Evolutionary conservation across 35 echinoderm and acorn worm genomes (phyloP).

Genomic region (Stichopus chloronotus): DNA sequence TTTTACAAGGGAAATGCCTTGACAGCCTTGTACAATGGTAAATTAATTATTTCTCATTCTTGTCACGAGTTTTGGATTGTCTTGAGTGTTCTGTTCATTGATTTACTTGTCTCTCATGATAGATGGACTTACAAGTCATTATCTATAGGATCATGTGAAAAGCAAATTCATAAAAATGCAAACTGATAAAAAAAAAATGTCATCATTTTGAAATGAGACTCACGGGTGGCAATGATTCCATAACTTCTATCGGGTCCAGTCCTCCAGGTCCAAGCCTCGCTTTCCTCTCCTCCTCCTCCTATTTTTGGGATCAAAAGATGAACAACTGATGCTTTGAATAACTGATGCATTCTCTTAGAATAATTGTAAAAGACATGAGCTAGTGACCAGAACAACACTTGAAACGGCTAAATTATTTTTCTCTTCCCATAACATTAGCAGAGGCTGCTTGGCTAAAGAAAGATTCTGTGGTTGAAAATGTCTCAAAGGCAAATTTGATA

Average conservation of each 20-base stretch:
- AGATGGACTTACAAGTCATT: too few relatives aligned
- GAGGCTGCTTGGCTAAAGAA: too few relatives aligned
- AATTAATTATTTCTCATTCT: too few relatives aligned
- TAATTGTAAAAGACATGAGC: not conserved
- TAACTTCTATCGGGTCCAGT: conserved; percentile 93
- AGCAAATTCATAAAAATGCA: too few relatives aligned
- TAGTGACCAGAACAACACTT: not conserved
- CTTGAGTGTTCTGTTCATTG: too few relatives aligned
- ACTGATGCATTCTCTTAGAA: not conserved
- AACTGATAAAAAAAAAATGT: not conserved
- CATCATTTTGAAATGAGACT: not conserved
- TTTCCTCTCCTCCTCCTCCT: conserved; percentile 80
- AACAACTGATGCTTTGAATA: not conserved
- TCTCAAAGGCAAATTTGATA: too few relatives aligned
- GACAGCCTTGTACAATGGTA: too few relatives aligned
- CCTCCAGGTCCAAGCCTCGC: conserved; percentile 90
- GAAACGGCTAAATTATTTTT: not conserved
- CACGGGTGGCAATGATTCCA: conserved; percentile 85
- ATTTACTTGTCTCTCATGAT: too few relatives aligned
- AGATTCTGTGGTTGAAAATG: too few relatives aligned
- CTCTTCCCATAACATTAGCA: not conserved
- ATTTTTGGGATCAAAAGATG: conserved; percentile 16
- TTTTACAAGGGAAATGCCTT: too few relatives aligned
- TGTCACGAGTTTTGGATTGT: too few relatives aligned
- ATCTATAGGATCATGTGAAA: too few relatives aligned